phyloP scores from a whole-genome alignment of 2,113 vertebrate species.

The Cinclus mexicanus region DNA sequence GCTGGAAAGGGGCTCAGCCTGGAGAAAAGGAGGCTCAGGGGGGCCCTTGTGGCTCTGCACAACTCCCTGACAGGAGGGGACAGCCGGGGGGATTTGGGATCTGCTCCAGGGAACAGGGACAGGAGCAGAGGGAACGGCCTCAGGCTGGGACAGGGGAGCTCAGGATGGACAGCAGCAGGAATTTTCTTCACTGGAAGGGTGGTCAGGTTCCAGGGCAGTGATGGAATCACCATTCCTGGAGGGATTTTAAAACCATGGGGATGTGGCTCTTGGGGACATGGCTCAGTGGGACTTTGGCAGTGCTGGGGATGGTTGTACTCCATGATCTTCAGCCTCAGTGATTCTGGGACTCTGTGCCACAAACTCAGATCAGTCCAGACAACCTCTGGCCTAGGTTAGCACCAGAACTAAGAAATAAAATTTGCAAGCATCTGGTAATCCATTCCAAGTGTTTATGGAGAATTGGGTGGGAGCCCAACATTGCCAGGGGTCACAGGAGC shows the following conservation, averaged over 20 bases:
- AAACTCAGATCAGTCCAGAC: background rate
- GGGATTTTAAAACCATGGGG: background rate
- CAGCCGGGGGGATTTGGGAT: no score
- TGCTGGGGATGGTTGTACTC: background rate
- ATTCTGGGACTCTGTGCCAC: background rate
- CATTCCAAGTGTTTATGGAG: background rate
- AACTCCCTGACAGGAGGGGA: no score
- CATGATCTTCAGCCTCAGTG: fast-evolving
- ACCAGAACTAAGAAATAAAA: background rate
- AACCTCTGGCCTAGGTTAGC: no score
- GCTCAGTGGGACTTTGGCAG: background rate
- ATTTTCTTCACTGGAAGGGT: background rate
- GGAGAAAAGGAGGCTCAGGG: no score
- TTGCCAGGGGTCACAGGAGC: background rate
- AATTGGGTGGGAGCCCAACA: no score
- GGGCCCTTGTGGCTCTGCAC: no score
- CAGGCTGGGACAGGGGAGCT: fast-evolving
- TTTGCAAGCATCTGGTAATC: background rate
- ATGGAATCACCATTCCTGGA: background rate
- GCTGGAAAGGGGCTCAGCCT: background rate
- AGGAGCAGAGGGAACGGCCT: no score
- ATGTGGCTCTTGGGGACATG: background rate
- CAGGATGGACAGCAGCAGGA: fast-evolving
- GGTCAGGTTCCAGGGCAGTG: background rate
- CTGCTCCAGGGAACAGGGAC: no score